Conservation (phyloP, 92 coral and sea anemone species). For the Chrysogorgia sp. region DNA sequence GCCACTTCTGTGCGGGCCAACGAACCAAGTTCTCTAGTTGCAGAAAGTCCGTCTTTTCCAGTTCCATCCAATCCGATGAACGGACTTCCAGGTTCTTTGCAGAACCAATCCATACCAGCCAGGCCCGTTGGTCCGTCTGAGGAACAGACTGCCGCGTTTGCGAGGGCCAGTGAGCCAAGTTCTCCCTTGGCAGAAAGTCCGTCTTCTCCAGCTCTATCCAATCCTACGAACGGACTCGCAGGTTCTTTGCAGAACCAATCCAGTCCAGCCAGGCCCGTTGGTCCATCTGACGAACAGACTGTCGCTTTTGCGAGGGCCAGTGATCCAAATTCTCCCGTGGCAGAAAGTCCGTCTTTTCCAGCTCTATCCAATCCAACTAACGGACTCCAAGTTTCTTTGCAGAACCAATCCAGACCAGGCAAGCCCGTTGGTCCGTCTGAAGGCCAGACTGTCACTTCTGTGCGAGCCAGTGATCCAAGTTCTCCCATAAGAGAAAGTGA, state of each 20-base stretch:
- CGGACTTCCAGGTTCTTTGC: too few relatives aligned
- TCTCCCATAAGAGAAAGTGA: background rate
- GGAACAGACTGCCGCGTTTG: too few relatives aligned
- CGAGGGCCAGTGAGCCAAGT: background rate
- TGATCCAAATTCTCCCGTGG: constrained; percentile 1
- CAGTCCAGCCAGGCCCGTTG: background rate
- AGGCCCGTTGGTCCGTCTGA: too few relatives aligned
- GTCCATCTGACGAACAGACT: background rate
- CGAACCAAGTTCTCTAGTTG: background rate
- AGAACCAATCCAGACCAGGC: background rate
- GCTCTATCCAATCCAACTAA: background rate
- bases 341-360: background rate
- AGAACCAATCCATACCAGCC: too few relatives aligned
- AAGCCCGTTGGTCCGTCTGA: background rate
- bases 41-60: too few relatives aligned
- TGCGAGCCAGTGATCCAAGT: constrained; percentile 14
- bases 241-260: background rate
- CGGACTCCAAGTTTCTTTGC: background rate
- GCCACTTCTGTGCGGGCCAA: background rate
- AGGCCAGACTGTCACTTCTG: too few relatives aligned
- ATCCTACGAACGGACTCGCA: too few relatives aligned
- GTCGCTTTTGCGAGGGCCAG: too few relatives aligned
- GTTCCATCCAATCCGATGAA: too few relatives aligned
- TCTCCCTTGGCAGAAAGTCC: too few relatives aligned
- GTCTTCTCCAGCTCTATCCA: too few relatives aligned